Base-by-base conservation (phyloP, 2,888 invertebrate species). In the Agonum fuliginosum region DNA sequence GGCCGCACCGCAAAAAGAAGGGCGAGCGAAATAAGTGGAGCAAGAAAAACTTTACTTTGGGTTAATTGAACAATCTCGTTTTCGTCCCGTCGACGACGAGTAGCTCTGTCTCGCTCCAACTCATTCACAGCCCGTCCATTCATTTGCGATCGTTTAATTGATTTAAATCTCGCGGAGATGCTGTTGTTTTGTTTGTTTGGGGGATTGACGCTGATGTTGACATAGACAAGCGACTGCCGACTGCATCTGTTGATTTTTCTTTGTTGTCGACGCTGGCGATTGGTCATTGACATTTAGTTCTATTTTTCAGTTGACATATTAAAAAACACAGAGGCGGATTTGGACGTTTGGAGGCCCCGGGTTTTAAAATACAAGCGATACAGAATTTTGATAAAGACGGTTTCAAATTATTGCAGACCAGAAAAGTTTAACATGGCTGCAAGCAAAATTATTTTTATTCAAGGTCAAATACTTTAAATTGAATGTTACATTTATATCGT, bases 51-150 rank as follows among this genome's bases (percentile, higher is more conserved):
- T 83, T 84, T 82, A 80, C 82, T 82, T 82, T 82, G 80, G 62
- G 62, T 83, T 84, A 84, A 84, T 84, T 84, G 84, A 84, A 84
- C 84, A 83, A 83, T 83, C 83, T 83, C 81, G 82, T 82, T 82
- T 80, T 80, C 80, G 72, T 71, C 24, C 48, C 43, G 62, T 6
- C 62, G 62, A 62, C 62, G 30, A 27, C 58, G 48, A 58, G 24
- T 24, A 12, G 17, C 34, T 30, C 62, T 62, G 14, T 67, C 41
- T 67, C 22, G 37, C 8, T 54, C 54, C 22, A 12, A 2, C 17
- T 30, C 41, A 22, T 37, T 67, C 67, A 20, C 67, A 41, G 41
- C 10, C 3, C 6, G 6, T 17, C 12, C 34, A 62, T 62, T 62
- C 62, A 62, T 62, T 62, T 62, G 62, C 17, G 62, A 62, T 62